Evolutionary conservation across 2,113 vertebrate genomes (phyloP), one percentile per base, ranked within the genome.

Genomic region (Fregetta grallaria): DNA sequence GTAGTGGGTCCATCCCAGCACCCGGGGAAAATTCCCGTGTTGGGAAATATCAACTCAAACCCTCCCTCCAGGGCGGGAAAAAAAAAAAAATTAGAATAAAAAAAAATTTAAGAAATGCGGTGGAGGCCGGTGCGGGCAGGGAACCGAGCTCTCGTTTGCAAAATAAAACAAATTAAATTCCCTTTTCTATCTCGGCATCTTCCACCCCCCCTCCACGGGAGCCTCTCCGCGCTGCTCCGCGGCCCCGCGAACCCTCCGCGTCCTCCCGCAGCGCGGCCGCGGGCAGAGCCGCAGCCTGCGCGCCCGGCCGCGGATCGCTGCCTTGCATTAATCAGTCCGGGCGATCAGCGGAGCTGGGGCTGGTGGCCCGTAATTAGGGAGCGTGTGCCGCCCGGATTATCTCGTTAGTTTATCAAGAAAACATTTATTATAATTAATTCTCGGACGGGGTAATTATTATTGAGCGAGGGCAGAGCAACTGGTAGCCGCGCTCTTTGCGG

Each of bases 341-440:
- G 98, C 97, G 98, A 98, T 98, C 97, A 91, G 97, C 97, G 87
- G 98, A 97, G 97, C 98, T 96, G 98, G 95, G 98, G 97, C 96
- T 97, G 97, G 97, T 97, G 99, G 98, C 97, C 98, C 98, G 98
- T 99, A 98, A 98, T 99, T 98, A 98, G 97, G 98, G 98, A 98
- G 98, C 99, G 99, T 99, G 98, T 99, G 99, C 98, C 98, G 98
- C 98, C 97, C 98, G 98, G 98, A 99, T 99, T 98, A 99, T 98
- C 98, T 99, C 98, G 97, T 99, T 99, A 99, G 99, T 99, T 99
- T 98, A 99, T 99, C 98, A 99, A 98, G 98, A 99, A 98, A 98
- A 98, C 98, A 99, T 99, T 99, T 98, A 99, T 99, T 98, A 98
- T 99, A 99, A 99, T 99, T 99, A 99, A 99, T 98, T 99, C 97